A percentile compares a stretch with the other conserved stretches of the same genome.
phyloP scores from a whole-genome alignment of 2,113 vertebrate genomes.

The Pyxicephalus adspersus region DNA sequence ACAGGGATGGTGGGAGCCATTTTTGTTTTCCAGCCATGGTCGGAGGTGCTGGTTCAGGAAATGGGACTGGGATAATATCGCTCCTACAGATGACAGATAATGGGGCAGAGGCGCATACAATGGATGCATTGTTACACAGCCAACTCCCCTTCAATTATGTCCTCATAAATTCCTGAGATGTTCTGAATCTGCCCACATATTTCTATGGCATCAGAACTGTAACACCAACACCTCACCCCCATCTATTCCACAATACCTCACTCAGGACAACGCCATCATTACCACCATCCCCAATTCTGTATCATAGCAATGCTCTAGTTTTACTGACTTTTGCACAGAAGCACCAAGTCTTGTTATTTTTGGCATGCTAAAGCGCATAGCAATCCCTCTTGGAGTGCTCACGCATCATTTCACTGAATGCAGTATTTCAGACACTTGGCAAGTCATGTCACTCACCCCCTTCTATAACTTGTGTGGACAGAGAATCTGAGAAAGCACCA shows the following conservation, averaged over 20 bases:
- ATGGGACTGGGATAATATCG: neutral
- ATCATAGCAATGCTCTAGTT: too few species aligned
- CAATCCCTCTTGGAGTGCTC: too few species aligned
- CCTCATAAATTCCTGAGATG: conserved; percentile 5
- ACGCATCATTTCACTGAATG: too few species aligned
- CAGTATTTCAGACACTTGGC: too few species aligned
- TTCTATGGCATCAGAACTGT: neutral
- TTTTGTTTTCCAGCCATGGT: neutral
- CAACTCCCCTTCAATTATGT: neutral
- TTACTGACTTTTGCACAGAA: too few species aligned
- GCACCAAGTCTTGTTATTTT: too few species aligned
- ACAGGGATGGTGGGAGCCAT: too few species aligned
- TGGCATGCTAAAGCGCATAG: too few species aligned
- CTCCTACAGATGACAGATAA: neutral
- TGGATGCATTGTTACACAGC: neutral
- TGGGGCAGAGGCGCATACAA: neutral
- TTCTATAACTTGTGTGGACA: too few species aligned
- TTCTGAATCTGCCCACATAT: neutral
- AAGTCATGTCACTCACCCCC: too few species aligned
- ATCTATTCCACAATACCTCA: neutral
- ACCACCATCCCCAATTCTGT: neutral
- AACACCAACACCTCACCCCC: conserved; percentile 1
- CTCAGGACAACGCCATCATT: neutral
- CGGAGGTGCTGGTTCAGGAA: neutral
- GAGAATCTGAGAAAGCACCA: too few species aligned